Conservation (phyloP, 2,113 vertebrate species). For the Hypocryptadius cinnamomeus region DNA sequence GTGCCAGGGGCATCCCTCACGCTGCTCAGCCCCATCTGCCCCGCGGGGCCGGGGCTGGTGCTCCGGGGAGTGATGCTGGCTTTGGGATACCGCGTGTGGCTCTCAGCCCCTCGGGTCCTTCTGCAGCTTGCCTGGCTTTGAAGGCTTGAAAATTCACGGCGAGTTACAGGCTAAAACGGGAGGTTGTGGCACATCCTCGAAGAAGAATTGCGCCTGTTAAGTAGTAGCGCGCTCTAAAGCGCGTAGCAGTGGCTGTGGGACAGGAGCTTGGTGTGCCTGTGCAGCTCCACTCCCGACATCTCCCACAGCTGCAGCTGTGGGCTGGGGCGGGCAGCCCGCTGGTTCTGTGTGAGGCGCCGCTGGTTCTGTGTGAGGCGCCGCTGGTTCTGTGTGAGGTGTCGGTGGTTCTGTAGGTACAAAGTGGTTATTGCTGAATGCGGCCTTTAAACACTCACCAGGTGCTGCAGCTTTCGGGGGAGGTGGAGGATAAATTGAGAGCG, state of each 20-base stretch:
- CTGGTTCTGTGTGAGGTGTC: fast-evolving
- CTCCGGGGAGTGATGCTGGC: fast-evolving
- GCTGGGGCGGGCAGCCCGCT: neutral
- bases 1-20: fast-evolving
- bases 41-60: neutral
- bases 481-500: neutral
- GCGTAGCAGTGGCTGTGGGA: fast-evolving
- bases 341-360: fast-evolving
- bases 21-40: fast-evolving
- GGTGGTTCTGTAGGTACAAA: fast-evolving
- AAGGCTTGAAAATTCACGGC: neutral
- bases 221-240: fast-evolving
- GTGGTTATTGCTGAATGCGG: neutral
- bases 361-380: no score
- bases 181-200: neutral
- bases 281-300: fast-evolving
- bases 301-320: neutral
- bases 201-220: fast-evolving
- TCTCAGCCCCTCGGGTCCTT: neutral
- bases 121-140: neutral
- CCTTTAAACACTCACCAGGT: neutral
- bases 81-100: fast-evolving
- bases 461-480: neutral
- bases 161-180: neutral
- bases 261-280: fast-evolving